These are phyloP conservation scores for Puntigrus tetrazona DNA, from an alignment of 2,113 vertebrate genomes.

Conservation along the genomic window DNA sequence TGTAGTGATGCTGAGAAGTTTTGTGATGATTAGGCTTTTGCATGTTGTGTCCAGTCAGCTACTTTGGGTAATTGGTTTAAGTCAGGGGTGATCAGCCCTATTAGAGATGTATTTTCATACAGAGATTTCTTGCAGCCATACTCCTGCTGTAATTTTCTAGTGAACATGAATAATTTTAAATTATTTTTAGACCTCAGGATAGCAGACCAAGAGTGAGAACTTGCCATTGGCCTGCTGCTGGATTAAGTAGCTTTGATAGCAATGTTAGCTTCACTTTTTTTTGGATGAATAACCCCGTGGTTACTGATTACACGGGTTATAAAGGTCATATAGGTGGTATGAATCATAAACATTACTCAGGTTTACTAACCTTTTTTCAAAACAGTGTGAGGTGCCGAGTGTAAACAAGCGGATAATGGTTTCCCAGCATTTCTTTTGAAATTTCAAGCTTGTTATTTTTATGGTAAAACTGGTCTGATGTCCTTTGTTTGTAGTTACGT, in stretches of 20 bases:
- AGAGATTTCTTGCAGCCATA: background rate
- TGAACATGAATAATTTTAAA: background rate
- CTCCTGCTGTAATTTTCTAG: background rate
- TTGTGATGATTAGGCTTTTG: background rate
- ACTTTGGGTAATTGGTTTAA: background rate
- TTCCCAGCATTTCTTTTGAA: background rate
- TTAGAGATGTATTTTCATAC: background rate
- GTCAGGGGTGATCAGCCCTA: background rate
- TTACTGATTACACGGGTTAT: slow-evolving; percentile 22
- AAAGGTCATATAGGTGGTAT: slow-evolving; percentile 21
- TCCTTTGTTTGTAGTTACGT: background rate
- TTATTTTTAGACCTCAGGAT: background rate
- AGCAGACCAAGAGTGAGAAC: background rate
- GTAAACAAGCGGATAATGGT: background rate
- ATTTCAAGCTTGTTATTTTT: background rate
- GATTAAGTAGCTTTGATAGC: background rate
- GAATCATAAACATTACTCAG: background rate
- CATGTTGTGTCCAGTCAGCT: background rate
- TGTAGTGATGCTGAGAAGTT: background rate
- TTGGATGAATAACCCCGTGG: background rate
- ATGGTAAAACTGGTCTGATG: background rate
- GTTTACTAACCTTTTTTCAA: background rate
- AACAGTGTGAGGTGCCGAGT: background rate
- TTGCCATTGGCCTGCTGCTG: background rate
- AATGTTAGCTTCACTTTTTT: background rate